Evolutionary conservation across 2,888 invertebrate species (phyloP), one percentile per base, ranked within the genome.

Genomic region (Erynnis tages): DNA sequence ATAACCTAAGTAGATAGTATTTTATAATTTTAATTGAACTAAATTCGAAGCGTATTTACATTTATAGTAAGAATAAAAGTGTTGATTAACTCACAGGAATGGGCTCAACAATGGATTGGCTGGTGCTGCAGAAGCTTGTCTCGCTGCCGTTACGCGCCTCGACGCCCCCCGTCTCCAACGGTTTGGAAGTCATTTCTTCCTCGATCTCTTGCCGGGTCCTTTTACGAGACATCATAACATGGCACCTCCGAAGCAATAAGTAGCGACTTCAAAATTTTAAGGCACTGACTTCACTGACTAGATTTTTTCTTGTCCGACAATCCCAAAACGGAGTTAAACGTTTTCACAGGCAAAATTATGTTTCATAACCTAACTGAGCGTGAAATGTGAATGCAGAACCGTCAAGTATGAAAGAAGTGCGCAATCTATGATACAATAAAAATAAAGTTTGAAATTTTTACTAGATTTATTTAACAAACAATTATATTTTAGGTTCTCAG

Each of bases 161-260:
- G 14, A 68, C 74, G 44, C 63, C 60, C 13, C 66, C 73, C 44
- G 66, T 58, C 60, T 82, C 79, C 54, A 73, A 53, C 60, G 73
- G 55, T 58, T 79, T 79, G n/a, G 75, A 71, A 61, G 67, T 79
- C 83, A 83, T 83, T 66, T 82, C 81, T 66, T 77, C 77, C 63
- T 75, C 79, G 57, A 60, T 65, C 49, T 60, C 66, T 54, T 68
- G 60, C 44, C 83, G 74, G 56, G 75, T 69, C 54, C 88, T 72
- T 70, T 89, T 89, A 25, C 87, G 86, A 59, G 88, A 87, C 87
- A 88, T 89, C 76, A 73, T 86, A 64, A 78, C 84, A 85, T 85
- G 58, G 63, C 76, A 71, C 65, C 55, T 56, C 54, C 54, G 54
- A 55, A 46, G 14, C 19, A 43, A 50, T 35, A 21, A 34, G n/a